phyloP scores from a whole-genome alignment of 1,140 invertebrate species.

The Drosophila lacertosa region DNA sequence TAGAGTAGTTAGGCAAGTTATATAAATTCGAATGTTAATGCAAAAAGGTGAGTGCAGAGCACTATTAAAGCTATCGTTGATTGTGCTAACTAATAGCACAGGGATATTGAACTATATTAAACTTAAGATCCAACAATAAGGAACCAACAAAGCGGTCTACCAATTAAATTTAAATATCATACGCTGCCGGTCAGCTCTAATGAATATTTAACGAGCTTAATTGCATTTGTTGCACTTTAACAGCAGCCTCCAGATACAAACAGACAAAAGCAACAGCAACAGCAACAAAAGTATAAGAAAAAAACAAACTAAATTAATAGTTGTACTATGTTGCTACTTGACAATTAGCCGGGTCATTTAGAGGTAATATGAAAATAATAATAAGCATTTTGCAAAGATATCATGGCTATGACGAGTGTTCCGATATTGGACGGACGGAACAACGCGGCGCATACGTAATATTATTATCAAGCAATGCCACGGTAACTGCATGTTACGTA shows the following conservation, averaged over 20 bases:
- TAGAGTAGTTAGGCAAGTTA: background rate
- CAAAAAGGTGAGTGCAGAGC: slow-evolving; percentile 10
- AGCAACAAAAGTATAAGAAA: slow-evolving; percentile 29
- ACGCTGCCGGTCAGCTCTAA: slow-evolving; percentile 48
- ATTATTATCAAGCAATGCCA: background rate
- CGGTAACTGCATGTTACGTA: slow-evolving; percentile 46
- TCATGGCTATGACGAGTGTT: background rate
- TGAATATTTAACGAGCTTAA: slow-evolving; percentile 72
- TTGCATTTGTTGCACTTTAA: slow-evolving; percentile 45
- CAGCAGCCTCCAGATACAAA: background rate
- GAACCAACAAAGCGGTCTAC: slow-evolving; percentile 44
- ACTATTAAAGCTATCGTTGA: slow-evolving; percentile 9
- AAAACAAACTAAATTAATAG: slow-evolving; percentile 18
- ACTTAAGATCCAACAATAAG: slow-evolving; percentile 56
- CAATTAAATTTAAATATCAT: slow-evolving; percentile 77
- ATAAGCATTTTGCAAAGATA: slow-evolving; percentile 27
- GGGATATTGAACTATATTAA: slow-evolving; percentile 47
- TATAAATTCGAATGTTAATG: background rate
- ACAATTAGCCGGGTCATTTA: slow-evolving; percentile 34
- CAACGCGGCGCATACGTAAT: slow-evolving; percentile 32
- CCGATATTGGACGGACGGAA: slow-evolving; percentile 5
- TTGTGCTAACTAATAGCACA: slow-evolving; percentile 53
- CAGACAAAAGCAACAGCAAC: slow-evolving; percentile 8
- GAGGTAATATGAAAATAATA: slow-evolving; percentile 31
- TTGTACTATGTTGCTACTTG: slow-evolving; percentile 22